phyloP scores from a whole-genome alignment of 2,888 invertebrate genomes.

The Limnephilus marmoratus region DNA sequence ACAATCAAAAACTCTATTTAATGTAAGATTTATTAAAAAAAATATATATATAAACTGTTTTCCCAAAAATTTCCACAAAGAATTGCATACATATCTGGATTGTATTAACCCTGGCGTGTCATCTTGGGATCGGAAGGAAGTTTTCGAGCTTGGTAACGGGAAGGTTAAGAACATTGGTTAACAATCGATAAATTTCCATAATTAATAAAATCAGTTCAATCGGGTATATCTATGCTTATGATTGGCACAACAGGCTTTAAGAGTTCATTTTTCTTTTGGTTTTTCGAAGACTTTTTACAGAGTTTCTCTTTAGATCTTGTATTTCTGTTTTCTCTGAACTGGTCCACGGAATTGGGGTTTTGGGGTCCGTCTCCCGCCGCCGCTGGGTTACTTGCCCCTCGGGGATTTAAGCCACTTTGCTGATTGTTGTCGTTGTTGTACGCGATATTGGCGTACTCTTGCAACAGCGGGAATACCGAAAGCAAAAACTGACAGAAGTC shows the following conservation, averaged over 20 bases:
- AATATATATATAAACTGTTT: no score
- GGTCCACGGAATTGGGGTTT: constrained; percentile 70
- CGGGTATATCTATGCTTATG: constrained; percentile 93
- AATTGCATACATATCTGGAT: background rate
- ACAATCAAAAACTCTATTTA: background rate
- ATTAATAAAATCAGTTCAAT: constrained; percentile 77
- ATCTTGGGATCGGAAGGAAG: background rate
- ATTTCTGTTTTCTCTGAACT: constrained; percentile 74
- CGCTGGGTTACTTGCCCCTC: constrained; percentile 70
- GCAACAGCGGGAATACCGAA: constrained; percentile 94
- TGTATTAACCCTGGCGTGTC: background rate
- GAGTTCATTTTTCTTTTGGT: constrained; percentile 86
- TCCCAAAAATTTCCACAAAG: background rate
- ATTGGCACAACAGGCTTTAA: constrained; percentile 93
- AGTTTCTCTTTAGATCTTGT: constrained; percentile 75
- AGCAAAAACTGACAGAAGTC: constrained; percentile 98
- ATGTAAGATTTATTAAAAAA: no score
- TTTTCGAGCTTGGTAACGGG: background rate
- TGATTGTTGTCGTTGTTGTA: constrained; percentile 83
- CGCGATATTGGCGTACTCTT: constrained; percentile 99
- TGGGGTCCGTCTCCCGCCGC: constrained; percentile 52
- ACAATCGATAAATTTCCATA: constrained; percentile 12
- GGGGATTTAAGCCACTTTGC: constrained; percentile 66
- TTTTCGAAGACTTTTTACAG: constrained; percentile 81
- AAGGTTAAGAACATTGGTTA: constrained; percentile 14